Percentiles rank a stretch among this genome's conserved stretches.
phyloP scores from a whole-genome alignment of 2,888 invertebrate species.

The Cenopis cana region DNA sequence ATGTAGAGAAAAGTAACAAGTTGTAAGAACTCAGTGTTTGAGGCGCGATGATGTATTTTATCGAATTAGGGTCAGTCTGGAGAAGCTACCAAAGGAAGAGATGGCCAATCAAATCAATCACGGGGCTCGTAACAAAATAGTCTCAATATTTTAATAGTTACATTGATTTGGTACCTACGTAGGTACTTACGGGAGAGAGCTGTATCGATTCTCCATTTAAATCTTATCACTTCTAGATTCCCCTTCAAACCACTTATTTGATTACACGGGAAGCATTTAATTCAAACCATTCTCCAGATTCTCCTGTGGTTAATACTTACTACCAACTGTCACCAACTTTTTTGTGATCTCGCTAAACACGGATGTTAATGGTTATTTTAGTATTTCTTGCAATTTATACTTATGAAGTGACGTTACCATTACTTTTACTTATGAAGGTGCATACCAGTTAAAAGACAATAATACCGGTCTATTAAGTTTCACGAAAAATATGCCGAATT shows the following conservation, averaged over 20 bases:
- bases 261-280: neutral
- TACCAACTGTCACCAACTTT: no score
- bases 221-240: neutral
- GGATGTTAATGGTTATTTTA: no score
- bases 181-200: neutral
- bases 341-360: no score
- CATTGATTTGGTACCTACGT: no score
- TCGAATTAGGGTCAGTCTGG: constrained; percentile 1
- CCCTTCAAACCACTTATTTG: neutral
- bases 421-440: no score
- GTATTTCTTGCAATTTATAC: no score
- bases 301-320: no score
- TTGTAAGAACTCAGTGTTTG: neutral
- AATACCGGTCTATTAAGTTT: neutral
- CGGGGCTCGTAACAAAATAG: neutral
- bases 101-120: neutral
- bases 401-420: no score
- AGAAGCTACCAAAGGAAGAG: neutral
- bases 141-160: neutral
- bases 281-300: no score
- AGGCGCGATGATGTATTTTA: neutral
- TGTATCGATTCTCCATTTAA: neutral
- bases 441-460: neutral
- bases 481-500: neutral
- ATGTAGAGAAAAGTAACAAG: constrained; percentile 1